Evolutionary conservation across 2,888 invertebrate species (phyloP).

Genomic region (Diachrysia chrysitis): DNA sequence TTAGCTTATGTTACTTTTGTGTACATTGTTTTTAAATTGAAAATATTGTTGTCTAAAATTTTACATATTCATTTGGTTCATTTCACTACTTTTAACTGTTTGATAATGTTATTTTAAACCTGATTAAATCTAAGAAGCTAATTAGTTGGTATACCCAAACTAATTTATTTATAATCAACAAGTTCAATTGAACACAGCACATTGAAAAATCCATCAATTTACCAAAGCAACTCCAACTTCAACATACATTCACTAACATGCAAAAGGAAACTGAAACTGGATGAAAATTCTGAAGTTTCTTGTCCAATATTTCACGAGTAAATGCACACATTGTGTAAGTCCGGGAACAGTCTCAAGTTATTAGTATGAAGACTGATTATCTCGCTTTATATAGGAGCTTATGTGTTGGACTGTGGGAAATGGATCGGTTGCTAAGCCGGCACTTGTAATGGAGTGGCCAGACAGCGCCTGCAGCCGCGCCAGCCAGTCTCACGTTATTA

Average conservation of each 20-base stretch:
- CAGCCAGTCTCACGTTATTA: slow-evolving; percentile 20
- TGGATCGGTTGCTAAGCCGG: slow-evolving; percentile 36
- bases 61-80: too few relatives aligned
- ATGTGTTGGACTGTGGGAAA: slow-evolving; percentile 14
- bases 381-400: slow-evolving; percentile 5
- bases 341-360: slow-evolving; percentile 13
- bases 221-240: neutral
- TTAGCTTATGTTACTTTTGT: too few relatives aligned
- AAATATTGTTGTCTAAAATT: too few relatives aligned
- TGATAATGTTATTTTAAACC: too few relatives aligned
- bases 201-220: neutral
- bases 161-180: too few relatives aligned
- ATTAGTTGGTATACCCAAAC: too few relatives aligned
- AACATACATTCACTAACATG: neutral
- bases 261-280: neutral
- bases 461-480: neutral
- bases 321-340: neutral
- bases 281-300: neutral
- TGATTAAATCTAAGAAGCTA: too few relatives aligned
- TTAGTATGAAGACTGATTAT: slow-evolving; percentile 26
- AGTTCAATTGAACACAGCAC: too few relatives aligned
- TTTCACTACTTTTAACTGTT: too few relatives aligned
- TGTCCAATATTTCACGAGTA: neutral
- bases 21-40: too few relatives aligned
- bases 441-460: slow-evolving; percentile 30